These are phyloP conservation scores for Rhagologus leucostigma DNA, from an alignment of 2,113 vertebrate species.

Conservation along the genomic window DNA sequence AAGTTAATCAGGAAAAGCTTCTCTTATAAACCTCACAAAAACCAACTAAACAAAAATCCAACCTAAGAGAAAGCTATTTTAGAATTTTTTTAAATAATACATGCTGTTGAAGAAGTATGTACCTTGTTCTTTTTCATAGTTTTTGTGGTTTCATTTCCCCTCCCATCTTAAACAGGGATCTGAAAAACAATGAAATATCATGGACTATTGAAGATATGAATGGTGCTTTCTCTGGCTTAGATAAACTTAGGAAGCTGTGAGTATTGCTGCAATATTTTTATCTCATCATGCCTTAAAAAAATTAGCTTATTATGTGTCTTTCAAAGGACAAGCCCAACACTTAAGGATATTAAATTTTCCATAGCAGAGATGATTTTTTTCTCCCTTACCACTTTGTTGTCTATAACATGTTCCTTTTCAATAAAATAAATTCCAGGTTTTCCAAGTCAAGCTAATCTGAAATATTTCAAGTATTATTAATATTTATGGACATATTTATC, in stretches of 20 bases:
- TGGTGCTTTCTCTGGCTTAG: constrained; percentile 93
- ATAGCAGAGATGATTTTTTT: not conserved
- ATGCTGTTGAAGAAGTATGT: not conserved
- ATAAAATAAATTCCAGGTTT: not conserved
- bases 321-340: not conserved
- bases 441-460: not conserved
- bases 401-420: not conserved
- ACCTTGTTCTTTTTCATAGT: not conserved
- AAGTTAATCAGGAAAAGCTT: not conserved
- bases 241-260: constrained; percentile 88
- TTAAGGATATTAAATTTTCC: not conserved
- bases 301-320: not conserved
- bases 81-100: not conserved
- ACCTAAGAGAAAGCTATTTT: not conserved
- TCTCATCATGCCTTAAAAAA: not conserved
- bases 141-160: not conserved
- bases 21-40: not conserved
- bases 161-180: constrained; percentile 74
- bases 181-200: constrained; percentile 95
- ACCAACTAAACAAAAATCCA: not conserved
- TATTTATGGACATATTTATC: not conserved
- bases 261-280: constrained; percentile 42
- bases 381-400: not conserved
- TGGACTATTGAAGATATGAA: constrained; percentile 99
- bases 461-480: not conserved